Percentiles rank a stretch among this genome's conserved stretches.
phyloP scores from a whole-genome alignment of 92 coral and sea anemone species.

The Porites divaricata region DNA sequence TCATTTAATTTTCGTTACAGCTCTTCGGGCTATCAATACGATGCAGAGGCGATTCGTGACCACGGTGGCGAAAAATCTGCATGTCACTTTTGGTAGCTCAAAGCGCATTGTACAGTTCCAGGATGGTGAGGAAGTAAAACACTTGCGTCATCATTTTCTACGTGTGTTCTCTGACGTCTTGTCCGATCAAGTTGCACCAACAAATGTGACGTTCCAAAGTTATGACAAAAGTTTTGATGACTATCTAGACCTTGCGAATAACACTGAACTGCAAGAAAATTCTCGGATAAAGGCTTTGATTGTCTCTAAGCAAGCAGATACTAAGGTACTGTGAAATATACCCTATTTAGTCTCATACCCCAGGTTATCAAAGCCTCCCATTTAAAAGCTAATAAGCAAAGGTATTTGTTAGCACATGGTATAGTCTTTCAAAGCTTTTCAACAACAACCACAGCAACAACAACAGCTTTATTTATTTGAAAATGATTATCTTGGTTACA shows the following conservation, averaged over 20 bases:
- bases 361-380: no score
- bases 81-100: constrained; percentile 19
- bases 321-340: neutral
- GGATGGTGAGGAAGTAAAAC: neutral
- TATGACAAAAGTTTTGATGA: constrained; percentile 7
- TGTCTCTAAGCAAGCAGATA: neutral
- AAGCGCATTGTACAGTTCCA: constrained; percentile 19
- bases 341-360: no score
- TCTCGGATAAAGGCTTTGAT: neutral
- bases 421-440: no score
- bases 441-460: no score
- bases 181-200: constrained; percentile 12
- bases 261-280: constrained; percentile 3
- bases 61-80: neutral
- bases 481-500: no score
- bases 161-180: constrained; percentile 10
- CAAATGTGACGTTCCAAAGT: constrained; percentile 9
- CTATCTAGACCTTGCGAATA: constrained; percentile 8
- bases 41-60: neutral
- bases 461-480: no score
- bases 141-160: constrained; percentile 18
- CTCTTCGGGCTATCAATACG: neutral
- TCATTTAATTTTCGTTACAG: neutral
- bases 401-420: no score
- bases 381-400: no score